phyloP scores from a whole-genome alignment of 2,113 vertebrate species.

The Microcebus jonahi region DNA sequence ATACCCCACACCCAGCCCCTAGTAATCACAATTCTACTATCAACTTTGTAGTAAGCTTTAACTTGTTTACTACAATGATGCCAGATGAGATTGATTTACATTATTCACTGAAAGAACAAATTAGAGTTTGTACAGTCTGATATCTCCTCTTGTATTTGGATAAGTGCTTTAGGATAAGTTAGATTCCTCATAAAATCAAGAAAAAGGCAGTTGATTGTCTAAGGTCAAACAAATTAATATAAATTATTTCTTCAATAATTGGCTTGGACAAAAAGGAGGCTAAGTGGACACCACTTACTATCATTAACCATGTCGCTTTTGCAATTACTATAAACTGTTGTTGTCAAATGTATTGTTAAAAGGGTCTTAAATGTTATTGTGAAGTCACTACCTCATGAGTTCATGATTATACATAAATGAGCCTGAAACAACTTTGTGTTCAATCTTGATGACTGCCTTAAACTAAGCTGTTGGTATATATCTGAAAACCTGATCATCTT shows the following conservation, averaged over 20 bases:
- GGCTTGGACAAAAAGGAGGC: neutral
- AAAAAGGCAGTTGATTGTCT: neutral
- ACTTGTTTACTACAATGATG: neutral
- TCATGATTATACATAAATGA: neutral
- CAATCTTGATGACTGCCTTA: neutral
- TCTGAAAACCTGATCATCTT: neutral
- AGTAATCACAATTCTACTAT: neutral
- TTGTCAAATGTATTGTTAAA: neutral
- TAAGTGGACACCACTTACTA: neutral
- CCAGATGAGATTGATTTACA: neutral
- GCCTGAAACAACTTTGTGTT: neutral
- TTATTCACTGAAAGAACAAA: neutral
- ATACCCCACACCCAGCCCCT: neutral
- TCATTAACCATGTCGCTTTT: neutral
- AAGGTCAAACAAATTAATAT: neutral
- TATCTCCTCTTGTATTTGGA: neutral
- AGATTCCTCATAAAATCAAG: neutral
- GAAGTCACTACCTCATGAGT: neutral
- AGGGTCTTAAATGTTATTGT: neutral
- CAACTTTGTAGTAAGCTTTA: neutral
- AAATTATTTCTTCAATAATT: neutral
- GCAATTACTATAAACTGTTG: neutral
- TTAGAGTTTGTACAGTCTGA: neutral
- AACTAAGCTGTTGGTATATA: neutral
- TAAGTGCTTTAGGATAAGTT: neutral